Conservation (phyloP, 1,140 invertebrate species). For the Cryptotermes secundus region DNA sequence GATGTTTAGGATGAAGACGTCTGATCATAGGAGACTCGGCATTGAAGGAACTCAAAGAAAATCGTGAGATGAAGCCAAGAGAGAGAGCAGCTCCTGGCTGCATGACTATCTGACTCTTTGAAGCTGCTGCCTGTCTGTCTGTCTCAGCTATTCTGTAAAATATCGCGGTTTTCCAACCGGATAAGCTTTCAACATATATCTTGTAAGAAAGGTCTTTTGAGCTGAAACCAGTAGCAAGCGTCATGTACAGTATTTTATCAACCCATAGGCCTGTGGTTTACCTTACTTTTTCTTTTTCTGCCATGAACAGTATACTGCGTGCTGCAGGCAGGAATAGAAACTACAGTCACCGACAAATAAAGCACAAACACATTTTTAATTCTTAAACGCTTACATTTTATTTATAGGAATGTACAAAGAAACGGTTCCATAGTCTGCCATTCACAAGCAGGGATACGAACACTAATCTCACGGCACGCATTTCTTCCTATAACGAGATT, state of each 20-base stretch:
- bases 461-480: no score
- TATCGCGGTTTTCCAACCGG: conserved; percentile 2
- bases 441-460: no score
- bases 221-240: neutral
- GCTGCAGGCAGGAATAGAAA: no score
- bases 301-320: no score
- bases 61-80: neutral
- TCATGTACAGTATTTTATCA: neutral
- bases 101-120: neutral
- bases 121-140: neutral
- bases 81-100: neutral
- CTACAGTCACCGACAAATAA: no score
- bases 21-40: neutral
- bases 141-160: neutral
- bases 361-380: no score
- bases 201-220: neutral
- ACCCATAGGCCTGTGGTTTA: neutral
- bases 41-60: neutral
- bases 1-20: neutral
- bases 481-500: no score
- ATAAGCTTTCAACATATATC: conserved; percentile 13
- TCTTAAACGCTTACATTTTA: no score
- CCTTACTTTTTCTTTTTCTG: neutral
- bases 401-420: no score
- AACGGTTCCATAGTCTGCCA: no score